Evolutionary conservation across 2,888 invertebrate genomes (phyloP).

Genomic region (Phalangium opilio): DNA sequence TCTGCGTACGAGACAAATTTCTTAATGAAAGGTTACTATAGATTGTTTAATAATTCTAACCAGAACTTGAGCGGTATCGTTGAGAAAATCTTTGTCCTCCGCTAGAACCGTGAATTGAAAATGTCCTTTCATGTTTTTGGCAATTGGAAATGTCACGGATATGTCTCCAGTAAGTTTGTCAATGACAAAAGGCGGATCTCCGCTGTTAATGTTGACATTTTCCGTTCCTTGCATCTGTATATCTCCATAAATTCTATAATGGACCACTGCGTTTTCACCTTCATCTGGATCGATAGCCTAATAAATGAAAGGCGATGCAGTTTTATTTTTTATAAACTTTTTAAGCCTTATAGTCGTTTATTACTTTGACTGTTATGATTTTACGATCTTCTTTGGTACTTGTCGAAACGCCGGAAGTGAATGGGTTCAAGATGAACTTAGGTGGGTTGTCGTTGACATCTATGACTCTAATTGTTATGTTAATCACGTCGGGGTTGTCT

Average conservation of each 20-base stretch:
- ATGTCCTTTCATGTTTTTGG: slow-evolving; percentile 4
- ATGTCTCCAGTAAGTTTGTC: slow-evolving; percentile 4
- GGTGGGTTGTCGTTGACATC: slow-evolving; percentile 6
- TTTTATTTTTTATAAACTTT: too few relatives aligned
- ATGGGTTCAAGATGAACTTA: background rate
- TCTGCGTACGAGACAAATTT: too few relatives aligned
- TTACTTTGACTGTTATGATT: too few relatives aligned
- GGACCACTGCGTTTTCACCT: background rate
- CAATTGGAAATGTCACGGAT: background rate
- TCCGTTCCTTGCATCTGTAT: background rate
- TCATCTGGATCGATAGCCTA: background rate
- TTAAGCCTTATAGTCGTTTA: too few relatives aligned
- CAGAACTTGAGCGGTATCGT: slow-evolving; percentile 4
- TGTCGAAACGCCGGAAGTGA: background rate
- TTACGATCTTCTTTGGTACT: background rate
- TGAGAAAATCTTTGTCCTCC: slow-evolving; percentile 1
- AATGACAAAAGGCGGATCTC: slow-evolving; percentile 2
- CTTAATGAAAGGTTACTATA: too few relatives aligned
- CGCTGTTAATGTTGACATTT: background rate
- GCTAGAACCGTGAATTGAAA: slow-evolving; percentile 4
- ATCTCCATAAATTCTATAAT: background rate
- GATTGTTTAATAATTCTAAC: background rate
- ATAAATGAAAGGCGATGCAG: background rate
- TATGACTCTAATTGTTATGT: background rate
- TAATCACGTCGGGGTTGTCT: background rate